Evolutionary conservation across 30 jellyfish, hydroid and myxozoan species (phyloP).

Genomic region (Aurelia aurita): DNA sequence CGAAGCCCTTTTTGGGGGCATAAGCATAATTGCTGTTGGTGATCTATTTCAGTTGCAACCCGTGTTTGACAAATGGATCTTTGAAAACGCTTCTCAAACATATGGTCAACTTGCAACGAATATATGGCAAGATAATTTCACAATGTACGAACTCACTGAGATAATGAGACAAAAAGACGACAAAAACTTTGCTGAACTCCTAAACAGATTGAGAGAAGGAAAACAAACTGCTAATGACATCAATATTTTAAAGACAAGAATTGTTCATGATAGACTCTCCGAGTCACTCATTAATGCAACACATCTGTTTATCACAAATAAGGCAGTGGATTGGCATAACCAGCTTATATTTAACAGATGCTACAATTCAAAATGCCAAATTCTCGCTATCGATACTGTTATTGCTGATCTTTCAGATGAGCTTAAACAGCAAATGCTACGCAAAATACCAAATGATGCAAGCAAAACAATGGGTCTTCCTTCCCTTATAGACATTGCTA

Average conservation of each 20-base stretch:
- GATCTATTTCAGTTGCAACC: not conserved
- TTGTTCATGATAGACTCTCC: not conserved
- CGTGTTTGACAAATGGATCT: slow-evolving; percentile 7
- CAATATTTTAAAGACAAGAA: not conserved
- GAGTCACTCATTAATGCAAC: not conserved
- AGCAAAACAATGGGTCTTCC: slow-evolving; percentile 8
- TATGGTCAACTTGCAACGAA: not conserved
- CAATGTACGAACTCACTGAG: too few relatives aligned
- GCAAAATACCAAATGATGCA: slow-evolving; percentile 11
- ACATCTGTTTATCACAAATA: slow-evolving; percentile 6
- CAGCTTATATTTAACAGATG: not conserved
- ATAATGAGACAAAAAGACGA: too few relatives aligned
- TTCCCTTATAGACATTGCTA: not conserved
- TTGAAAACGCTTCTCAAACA: not conserved
- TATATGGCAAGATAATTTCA: slow-evolving; percentile 18
- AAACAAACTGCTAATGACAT: not conserved
- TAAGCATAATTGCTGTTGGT: slow-evolving; percentile 6
- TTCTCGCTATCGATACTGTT: not conserved
- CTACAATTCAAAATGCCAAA: not conserved
- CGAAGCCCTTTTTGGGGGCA: slow-evolving; percentile 6
- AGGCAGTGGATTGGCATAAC: slow-evolving; percentile 7
- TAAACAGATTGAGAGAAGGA: not conserved
- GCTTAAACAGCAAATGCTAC: not conserved
- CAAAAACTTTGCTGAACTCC: not conserved
- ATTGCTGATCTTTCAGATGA: not conserved